Conservation (phyloP, 2,888 invertebrate genomes). For the Diogma glabrata region DNA sequence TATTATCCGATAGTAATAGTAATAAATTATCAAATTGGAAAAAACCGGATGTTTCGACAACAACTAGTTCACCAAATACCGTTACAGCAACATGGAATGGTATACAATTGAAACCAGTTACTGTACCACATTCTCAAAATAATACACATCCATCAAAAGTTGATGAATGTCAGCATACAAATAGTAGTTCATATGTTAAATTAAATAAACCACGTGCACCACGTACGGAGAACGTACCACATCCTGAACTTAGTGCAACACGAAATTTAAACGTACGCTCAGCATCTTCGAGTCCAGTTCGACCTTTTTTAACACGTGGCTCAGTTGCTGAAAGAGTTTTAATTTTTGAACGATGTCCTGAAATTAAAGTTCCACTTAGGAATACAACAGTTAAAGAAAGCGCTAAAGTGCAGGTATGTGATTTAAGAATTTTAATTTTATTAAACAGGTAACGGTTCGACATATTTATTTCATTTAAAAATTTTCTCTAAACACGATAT, state of each 20-base stretch:
- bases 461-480: too few species aligned
- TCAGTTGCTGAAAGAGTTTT: slow-evolving; percentile 84
- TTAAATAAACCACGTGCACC: slow-evolving; percentile 29
- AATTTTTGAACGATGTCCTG: slow-evolving; percentile 83
- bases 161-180: slow-evolving; percentile 31
- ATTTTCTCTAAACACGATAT: too few species aligned
- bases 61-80: slow-evolving; percentile 9
- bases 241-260: slow-evolving; percentile 44
- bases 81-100: slow-evolving; percentile 12
- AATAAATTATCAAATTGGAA: slow-evolving; percentile 14
- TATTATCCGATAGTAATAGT: slow-evolving; percentile 16
- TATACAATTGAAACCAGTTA: slow-evolving; percentile 10
- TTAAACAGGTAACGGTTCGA: too few species aligned
- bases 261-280: slow-evolving; percentile 17
- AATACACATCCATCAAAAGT: slow-evolving; percentile 19
- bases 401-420: slow-evolving; percentile 40
- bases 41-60: slow-evolving; percentile 14
- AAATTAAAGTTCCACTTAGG: slow-evolving; percentile 42
- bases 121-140: neutral
- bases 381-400: slow-evolving; percentile 19
- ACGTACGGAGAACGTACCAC: slow-evolving; percentile 41
- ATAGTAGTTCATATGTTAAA: slow-evolving; percentile 15
- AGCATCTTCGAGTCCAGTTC: slow-evolving; percentile 49
- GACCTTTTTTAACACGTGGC: slow-evolving; percentile 77
- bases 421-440: too few species aligned